phyloP scores from a whole-genome alignment of 2,888 invertebrate species.

The Xylota segnis region DNA sequence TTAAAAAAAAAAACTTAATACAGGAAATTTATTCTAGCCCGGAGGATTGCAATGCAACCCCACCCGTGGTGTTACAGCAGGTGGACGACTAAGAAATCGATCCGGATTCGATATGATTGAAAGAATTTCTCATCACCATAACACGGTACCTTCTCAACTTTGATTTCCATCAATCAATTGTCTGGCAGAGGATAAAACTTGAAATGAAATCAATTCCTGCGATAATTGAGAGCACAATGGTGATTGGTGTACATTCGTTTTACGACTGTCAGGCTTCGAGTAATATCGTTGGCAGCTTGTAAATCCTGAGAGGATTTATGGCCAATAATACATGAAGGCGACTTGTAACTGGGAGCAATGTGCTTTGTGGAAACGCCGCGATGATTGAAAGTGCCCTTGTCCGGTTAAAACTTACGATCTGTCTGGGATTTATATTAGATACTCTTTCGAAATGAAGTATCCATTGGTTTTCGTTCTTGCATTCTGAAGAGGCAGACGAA shows the following conservation, averaged over 20 bases:
- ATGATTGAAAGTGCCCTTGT: too few species aligned
- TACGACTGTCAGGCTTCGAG: too few species aligned
- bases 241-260: background rate
- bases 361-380: too few species aligned
- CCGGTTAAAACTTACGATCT: too few species aligned
- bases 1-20: constrained; percentile 18
- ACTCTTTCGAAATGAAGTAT: too few species aligned
- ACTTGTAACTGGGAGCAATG: too few species aligned
- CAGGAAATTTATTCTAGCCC: constrained; percentile 38
- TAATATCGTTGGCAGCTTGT: too few species aligned
- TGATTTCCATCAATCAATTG: constrained; percentile 44
- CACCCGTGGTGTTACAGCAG: constrained; percentile 7
- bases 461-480: too few species aligned
- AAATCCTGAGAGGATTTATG: too few species aligned
- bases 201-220: constrained; percentile 19
- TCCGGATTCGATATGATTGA: constrained; percentile 34
- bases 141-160: constrained; percentile 24
- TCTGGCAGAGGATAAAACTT: background rate
- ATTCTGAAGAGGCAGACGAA: too few species aligned
- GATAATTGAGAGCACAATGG: constrained; percentile 34
- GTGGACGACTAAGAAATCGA: constrained; percentile 30
- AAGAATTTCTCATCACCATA: constrained; percentile 26
- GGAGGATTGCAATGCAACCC: constrained; percentile 7
- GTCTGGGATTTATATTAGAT: too few species aligned
- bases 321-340: too few species aligned